A percentile compares a stretch with the other conserved stretches of the same genome.
Conservation (phyloP, 2,113 vertebrate species). For the Merops nubicus region DNA sequence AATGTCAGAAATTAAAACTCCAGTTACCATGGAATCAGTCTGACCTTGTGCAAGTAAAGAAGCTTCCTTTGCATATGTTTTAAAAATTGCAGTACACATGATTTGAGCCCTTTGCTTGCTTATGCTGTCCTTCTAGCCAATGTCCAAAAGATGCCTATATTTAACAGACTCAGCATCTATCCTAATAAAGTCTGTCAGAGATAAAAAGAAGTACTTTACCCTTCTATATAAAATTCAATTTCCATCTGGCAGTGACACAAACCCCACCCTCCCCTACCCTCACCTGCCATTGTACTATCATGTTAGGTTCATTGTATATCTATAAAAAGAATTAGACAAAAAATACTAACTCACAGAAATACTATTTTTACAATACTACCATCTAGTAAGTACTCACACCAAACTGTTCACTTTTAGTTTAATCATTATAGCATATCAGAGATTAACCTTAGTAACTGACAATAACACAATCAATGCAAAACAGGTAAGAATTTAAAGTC, state of each 20-base stretch:
- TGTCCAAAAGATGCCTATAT: neutral
- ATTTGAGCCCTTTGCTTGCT: neutral
- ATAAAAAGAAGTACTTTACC: neutral
- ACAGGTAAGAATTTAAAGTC: neutral
- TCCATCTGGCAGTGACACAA: neutral
- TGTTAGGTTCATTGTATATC: neutral
- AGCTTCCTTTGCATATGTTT: neutral
- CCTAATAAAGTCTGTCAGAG: neutral
- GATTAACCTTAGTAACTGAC: neutral
- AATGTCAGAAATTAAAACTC: neutral
- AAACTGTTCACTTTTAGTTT: neutral
- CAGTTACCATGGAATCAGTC: neutral
- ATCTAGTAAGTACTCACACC: neutral
- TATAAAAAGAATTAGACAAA: neutral
- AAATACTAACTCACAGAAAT: neutral
- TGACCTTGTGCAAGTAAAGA: neutral
- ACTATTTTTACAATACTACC: neutral
- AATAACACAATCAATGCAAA: neutral
- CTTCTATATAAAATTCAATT: neutral
- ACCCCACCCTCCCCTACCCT: neutral
- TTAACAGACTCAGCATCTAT: neutral
- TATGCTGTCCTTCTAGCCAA: neutral
- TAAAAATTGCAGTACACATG: neutral
- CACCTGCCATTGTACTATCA: neutral
- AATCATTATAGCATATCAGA: neutral